Conservation (phyloP, 1,140 invertebrate species). For the Panagrolaimus sp. region DNA sequence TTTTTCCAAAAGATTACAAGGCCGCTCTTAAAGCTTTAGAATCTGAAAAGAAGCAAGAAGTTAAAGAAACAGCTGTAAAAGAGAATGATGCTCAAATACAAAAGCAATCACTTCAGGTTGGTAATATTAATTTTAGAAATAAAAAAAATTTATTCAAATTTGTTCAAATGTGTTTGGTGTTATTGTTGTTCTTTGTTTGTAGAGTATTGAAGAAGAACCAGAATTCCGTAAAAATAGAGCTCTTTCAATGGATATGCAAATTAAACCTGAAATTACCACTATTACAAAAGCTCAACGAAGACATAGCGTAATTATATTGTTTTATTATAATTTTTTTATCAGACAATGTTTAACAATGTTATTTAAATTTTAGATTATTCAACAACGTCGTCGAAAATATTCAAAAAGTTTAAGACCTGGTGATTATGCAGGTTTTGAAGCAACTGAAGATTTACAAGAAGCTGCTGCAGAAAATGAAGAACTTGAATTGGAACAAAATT, state of each 20-base stretch:
- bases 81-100: background rate
- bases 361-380: conserved; percentile 47
- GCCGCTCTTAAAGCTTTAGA: conserved; percentile 74
- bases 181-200: conserved; percentile 6
- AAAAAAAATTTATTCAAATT: background rate
- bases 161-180: background rate
- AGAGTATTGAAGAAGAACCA: conserved; percentile 17
- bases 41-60: conserved; percentile 43
- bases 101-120: conserved; percentile 30
- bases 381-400: conserved; percentile 50
- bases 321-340: conserved; percentile 19
- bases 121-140: background rate
- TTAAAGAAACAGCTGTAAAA: conserved; percentile 57
- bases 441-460: conserved; percentile 57
- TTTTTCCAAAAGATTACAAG: conserved; percentile 95
- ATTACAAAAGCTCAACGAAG: conserved; percentile 32
- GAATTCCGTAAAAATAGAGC: conserved; percentile 33
- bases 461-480: conserved; percentile 45
- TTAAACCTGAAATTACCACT: conserved; percentile 28
- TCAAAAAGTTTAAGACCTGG: conserved; percentile 50
- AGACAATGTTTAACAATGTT: background rate
- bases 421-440: conserved; percentile 54
- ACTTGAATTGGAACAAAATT: conserved; percentile 33
- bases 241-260: conserved; percentile 59
- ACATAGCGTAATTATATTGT: conserved; percentile 36